Percentiles rank a stretch among this genome's conserved stretches.
These are phyloP conservation scores for Drosophila melanosoma DNA, from an alignment of 2,888 invertebrate genomes.

Conservation along the genomic window DNA sequence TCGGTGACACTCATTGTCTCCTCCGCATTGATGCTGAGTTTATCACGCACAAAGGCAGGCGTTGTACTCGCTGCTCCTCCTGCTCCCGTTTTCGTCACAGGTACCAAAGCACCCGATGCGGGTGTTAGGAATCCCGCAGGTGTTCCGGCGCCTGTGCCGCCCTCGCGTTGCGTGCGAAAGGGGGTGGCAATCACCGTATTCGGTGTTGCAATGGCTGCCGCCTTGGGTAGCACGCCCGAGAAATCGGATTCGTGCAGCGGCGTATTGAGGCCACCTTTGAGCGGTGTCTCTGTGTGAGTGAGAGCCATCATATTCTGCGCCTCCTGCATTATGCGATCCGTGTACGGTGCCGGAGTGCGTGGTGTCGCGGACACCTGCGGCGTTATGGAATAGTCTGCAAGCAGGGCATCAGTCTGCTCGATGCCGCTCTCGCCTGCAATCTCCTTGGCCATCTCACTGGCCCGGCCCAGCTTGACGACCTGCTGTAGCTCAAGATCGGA, in stretches of 20 bases:
- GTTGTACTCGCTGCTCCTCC: constrained; percentile 83
- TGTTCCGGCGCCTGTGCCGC: constrained; percentile 87
- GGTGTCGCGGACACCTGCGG: constrained; percentile 90
- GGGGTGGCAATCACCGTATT: constrained; percentile 96
- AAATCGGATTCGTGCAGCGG: constrained; percentile 96
- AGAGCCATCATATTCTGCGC: constrained; percentile 99
- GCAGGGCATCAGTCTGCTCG: constrained; percentile 92
- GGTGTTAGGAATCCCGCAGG: constrained; percentile 88
- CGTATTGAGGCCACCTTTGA: constrained; percentile 98
- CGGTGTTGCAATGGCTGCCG: constrained; percentile 91
- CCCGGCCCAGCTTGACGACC: constrained; percentile 96
- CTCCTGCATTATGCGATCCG: constrained; percentile 95
- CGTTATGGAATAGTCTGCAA: constrained; percentile 95
- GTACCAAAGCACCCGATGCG: constrained; percentile 86
- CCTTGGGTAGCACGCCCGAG: constrained; percentile 91
- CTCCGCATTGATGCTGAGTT: constrained; percentile 97
- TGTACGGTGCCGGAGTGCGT: constrained; percentile 93
- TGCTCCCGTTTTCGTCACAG: constrained; percentile 74
- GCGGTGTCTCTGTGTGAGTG: constrained; percentile 98
- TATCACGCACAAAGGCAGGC: constrained; percentile 94
- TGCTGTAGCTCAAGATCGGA: constrained; percentile 96
- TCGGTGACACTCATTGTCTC: constrained; percentile 90
- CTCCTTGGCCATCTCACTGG: constrained; percentile 95
- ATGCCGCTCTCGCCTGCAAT: constrained; percentile 91
- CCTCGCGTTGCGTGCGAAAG: constrained; percentile 90